Evolutionary conservation across 2,888 invertebrate species (phyloP), one percentile per base, ranked within the genome.

Genomic region (Drosophila histrio): DNA sequence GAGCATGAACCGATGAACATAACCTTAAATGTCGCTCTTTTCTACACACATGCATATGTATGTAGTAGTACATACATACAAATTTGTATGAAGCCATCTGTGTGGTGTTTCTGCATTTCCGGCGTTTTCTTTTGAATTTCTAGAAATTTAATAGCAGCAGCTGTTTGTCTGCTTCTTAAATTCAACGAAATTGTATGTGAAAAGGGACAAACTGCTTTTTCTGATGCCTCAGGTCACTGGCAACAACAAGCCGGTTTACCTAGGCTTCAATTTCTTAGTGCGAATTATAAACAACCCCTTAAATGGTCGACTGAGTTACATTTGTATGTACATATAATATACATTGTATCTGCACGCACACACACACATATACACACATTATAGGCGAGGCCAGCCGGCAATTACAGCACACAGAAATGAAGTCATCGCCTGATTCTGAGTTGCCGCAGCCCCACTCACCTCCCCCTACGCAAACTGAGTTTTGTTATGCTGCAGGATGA

Each of bases 221-320:
- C 36, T 36, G 38, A 34, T 9, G 34, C 49, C 15, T 11, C 57
- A 65, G 58, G 41, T 30, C 7, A 32, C 38, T 19, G 52, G 44
- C 56, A 70, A 57, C 46, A 58, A 46, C 34, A 57, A 79, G 70
- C 84, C 68, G 71, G 84, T 71, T 81, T 77, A 63, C 84, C 80
- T 80, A 81, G 71, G 74, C 49, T 74, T 68, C 6, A 57, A 64
- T 64, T 67, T 39, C 28, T 28, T 30, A 24, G 22, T 61, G 50
- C 11, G 49, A 59, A 64, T 46, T 9, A 9, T 39, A 73, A 30
- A 47, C 67, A 77, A 67, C 80, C 86, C 80, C 65, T 32, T 61
- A 43, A 59, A 81, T 38, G 57, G 57, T 41, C 24, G 9, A 34
- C 17, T 28, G 43, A 36, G 47, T 22, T 30, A 22, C 8, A 4